A percentile compares a stretch with the other conserved stretches of the same genome.
These are phyloP conservation scores for Trogon surrucura DNA, from an alignment of 2,113 vertebrate genomes.

Conservation along the genomic window DNA sequence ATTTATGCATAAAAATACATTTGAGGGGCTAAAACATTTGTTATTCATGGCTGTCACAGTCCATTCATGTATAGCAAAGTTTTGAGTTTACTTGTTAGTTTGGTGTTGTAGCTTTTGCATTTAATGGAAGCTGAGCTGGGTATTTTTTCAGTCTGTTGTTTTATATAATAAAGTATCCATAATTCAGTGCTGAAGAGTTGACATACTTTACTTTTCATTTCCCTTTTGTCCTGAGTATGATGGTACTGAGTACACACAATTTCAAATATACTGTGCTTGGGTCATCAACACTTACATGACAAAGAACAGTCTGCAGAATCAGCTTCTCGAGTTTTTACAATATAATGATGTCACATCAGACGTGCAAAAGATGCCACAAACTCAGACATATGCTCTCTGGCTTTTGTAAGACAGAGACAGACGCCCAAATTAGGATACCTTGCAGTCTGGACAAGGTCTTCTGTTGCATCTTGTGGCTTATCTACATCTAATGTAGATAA, in stretches of 20 bases:
- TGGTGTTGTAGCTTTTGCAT: neutral
- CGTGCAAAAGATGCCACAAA: neutral
- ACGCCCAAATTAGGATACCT: neutral
- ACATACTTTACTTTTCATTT: neutral
- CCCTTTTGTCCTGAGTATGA: neutral
- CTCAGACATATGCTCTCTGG: neutral
- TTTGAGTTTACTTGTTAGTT: neutral
- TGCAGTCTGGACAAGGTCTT: neutral
- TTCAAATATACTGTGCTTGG: neutral
- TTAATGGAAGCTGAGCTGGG: neutral
- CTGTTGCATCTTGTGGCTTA: neutral
- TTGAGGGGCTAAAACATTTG: constrained; percentile 26
- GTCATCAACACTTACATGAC: neutral
- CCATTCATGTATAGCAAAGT: neutral
- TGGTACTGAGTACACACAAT: neutral
- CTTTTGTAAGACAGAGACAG: neutral
- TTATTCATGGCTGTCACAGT: neutral
- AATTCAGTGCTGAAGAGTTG: neutral
- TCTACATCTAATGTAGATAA: neutral
- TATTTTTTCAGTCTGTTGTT: neutral
- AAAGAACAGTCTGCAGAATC: neutral
- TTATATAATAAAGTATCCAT: neutral
- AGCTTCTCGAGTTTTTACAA: neutral
- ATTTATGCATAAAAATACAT: neutral
- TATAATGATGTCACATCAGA: neutral